These are phyloP conservation scores for Rhyacophila brunnea DNA, from an alignment of 1,140 invertebrate species.

Conservation along the genomic window DNA sequence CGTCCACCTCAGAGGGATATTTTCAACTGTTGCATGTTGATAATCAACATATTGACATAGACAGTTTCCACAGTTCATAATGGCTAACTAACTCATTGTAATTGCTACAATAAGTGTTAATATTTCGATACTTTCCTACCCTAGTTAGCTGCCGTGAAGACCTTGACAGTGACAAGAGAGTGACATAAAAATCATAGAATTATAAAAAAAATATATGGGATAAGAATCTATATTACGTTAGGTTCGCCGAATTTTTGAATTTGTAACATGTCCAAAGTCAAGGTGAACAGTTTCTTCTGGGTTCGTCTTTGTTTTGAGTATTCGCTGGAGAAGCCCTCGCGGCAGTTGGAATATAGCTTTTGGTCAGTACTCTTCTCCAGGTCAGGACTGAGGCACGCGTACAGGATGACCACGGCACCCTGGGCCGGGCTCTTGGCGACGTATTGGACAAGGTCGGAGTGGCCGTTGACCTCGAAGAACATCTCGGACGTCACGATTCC, in stretches of 20 bases:
- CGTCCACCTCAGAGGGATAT: no score
- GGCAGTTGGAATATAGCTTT: constrained; percentile 74
- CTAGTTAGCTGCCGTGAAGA: no score
- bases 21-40: no score
- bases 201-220: no score
- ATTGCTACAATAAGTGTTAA: no score
- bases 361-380: constrained; percentile 57
- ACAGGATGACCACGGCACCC: constrained; percentile 68
- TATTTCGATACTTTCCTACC: no score
- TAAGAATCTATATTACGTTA: no score
- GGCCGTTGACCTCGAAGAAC: not conserved
- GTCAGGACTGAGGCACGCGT: constrained; percentile 69
- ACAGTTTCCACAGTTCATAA: no score
- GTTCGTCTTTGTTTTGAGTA: constrained; percentile 47
- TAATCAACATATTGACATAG: no score
- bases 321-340: constrained; percentile 47
- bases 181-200: no score
- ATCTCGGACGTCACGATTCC: constrained; percentile 86
- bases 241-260: constrained; percentile 20
- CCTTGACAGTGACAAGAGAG: no score
- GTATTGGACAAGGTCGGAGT: not conserved
- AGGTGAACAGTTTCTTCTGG: constrained; percentile 46
- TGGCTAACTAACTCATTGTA: no score
- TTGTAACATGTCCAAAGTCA: constrained; percentile 44
- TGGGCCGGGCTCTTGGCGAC: not conserved